Evolutionary conservation across 2,888 invertebrate genomes (phyloP).

Genomic region (Callinectes sapidus): DNA sequence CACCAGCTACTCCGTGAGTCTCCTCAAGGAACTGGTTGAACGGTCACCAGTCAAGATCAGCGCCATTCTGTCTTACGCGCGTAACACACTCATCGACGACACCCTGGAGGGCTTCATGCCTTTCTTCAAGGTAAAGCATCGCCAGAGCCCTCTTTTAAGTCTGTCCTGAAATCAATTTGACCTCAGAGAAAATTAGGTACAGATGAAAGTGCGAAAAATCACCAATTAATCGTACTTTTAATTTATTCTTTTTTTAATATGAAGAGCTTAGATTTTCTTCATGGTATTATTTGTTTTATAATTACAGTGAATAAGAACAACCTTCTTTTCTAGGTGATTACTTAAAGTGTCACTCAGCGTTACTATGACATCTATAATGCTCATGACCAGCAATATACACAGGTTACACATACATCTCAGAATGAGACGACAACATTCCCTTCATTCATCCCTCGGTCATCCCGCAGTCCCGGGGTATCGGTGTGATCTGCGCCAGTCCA

Average conservation of each 20-base stretch:
- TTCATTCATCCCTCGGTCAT: not conserved
- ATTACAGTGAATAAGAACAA: not conserved
- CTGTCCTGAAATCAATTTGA: not conserved
- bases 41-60: slow-evolving; percentile 82
- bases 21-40: slow-evolving; percentile 85
- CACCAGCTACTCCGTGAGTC: slow-evolving; percentile 88
- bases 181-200: not conserved
- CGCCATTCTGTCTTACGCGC: slow-evolving; percentile 85
- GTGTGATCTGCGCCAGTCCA: slow-evolving; percentile 87
- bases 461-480: slow-evolving; percentile 48
- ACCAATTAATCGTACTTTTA: no score
- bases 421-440: no score
- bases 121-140: slow-evolving; percentile 83
- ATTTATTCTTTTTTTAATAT: no score
- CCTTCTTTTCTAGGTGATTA: not conserved
- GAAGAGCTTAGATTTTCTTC: no score
- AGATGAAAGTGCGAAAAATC: not conserved
- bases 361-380: not conserved
- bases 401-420: no score
- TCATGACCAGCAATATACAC: no score
- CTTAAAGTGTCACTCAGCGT: not conserved
- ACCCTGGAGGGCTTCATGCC: slow-evolving; percentile 84
- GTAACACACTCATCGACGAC: slow-evolving; percentile 88
- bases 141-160: not conserved
- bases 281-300: not conserved